These are phyloP conservation scores for Uropsilus gracilis DNA, from an alignment of 2,113 vertebrate species.

Conservation along the genomic window DNA sequence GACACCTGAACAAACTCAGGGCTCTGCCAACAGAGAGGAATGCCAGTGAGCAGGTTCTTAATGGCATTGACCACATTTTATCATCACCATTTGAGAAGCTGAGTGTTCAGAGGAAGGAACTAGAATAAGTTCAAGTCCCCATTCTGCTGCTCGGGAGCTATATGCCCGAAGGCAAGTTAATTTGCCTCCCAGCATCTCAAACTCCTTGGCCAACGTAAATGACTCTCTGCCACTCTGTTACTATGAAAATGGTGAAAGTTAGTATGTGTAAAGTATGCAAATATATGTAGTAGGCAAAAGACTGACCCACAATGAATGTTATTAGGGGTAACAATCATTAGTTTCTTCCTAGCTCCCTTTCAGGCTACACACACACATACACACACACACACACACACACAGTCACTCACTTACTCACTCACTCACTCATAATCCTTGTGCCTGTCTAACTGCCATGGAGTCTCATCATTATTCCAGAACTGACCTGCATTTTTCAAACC, in stretches of 20 bases:
- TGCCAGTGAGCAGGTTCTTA: not conserved
- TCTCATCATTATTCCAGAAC: not conserved
- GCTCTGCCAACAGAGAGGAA: not conserved
- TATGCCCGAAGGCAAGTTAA: not conserved
- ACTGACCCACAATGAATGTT: not conserved
- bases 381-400: no score
- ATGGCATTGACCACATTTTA: not conserved
- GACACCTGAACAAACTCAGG: not conserved
- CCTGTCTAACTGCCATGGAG: not conserved
- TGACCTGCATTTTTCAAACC: slow-evolving; percentile 34
- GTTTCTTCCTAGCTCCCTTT: not conserved
- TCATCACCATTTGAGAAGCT: not conserved
- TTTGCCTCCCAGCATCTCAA: not conserved
- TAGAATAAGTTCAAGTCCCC: not conserved
- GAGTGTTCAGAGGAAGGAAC: not conserved
- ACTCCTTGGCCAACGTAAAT: not conserved
- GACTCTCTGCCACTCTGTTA: not conserved
- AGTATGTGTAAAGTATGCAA: not conserved
- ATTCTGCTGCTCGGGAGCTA: not conserved
- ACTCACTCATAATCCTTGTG: not conserved
- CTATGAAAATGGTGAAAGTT: not conserved
- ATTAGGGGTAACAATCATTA: not conserved
- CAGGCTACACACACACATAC: not conserved
- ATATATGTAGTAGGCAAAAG: not conserved
- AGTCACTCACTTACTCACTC: no score